These are phyloP conservation scores for Callorhinus ursinus DNA, from an alignment of 2,113 vertebrate species.

Conservation along the genomic window DNA sequence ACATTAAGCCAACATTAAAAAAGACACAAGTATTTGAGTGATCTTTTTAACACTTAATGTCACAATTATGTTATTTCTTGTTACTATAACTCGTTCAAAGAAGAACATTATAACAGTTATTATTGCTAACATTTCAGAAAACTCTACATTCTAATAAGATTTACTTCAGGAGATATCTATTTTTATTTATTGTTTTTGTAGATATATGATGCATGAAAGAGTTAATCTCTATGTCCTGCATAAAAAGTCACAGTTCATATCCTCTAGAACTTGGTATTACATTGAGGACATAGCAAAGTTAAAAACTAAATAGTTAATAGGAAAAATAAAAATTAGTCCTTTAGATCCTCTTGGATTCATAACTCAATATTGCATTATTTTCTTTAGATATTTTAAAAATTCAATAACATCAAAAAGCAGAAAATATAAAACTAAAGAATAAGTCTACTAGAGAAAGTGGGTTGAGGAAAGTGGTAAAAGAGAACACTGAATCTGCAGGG, in stretches of 20 bases:
- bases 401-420: not conserved
- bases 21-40: not conserved
- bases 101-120: not conserved
- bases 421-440: not conserved
- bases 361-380: not conserved
- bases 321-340: not conserved
- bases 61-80: not conserved
- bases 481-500: not conserved
- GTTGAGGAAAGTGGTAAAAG: not conserved
- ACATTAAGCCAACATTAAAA: not conserved
- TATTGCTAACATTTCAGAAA: not conserved
- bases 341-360: not conserved
- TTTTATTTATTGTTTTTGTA: constrained; percentile 40
- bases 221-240: not conserved
- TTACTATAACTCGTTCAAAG: not conserved
- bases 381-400: constrained; percentile 41
- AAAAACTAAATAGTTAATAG: not conserved
- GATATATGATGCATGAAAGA: not conserved
- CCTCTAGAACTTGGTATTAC: not conserved
- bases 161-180: not conserved
- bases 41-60: not conserved
- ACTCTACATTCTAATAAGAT: not conserved
- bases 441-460: not conserved
- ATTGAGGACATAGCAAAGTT: not conserved
- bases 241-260: not conserved